Base-by-base conservation (phyloP, 2,888 invertebrate genomes). In the Phasia obesa region DNA sequence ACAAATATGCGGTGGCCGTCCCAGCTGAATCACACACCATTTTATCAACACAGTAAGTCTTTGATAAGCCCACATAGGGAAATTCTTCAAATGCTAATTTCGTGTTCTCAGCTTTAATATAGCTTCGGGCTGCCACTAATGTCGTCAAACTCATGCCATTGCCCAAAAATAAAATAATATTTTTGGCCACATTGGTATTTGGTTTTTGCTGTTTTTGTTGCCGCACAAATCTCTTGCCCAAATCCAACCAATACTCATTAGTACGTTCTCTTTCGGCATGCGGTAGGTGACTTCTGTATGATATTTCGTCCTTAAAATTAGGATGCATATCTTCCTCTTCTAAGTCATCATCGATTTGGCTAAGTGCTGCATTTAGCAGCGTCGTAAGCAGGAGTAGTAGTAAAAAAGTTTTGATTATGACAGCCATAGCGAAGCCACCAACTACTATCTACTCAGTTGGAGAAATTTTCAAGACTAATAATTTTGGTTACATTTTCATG, bases 61-160 rank as follows among this genome's bases (percentile, higher is more conserved):
- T 96, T 1, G 95, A 93, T 0, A 96, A 89, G 1, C 95, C 97
- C 0, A 94, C 93, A 87, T 93, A 93, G 0, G 96, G 96, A 87
- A 97, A 96, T 5, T 93, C 92, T 87, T 97, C 97, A 87, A 96
- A 97, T 64, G 93, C 93, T 0, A 97, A 92, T 67, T 93, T 92
- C 23, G 93, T 90, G 85, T 96, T 95, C 89, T 96, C 96, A 0
- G 96, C 96, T 0, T 96, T 96, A 2, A 95, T 92, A 87, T 95
- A 95, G 0, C 94, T 94, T 84, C 97, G 92, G 0, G 96, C 94
- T 0, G 96, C 97, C 0, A 95, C 94, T 59, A 96, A 89, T 0
- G 97, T 97, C 0, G 96, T 93, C 76, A 97, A 92, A 13, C 96
- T 96, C 97, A 97, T 96, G 3, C 97, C 97, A 88, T 97, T 97